Evolutionary conservation across 2,888 invertebrate species (phyloP).

Genomic region (Cosmia pyralina): DNA sequence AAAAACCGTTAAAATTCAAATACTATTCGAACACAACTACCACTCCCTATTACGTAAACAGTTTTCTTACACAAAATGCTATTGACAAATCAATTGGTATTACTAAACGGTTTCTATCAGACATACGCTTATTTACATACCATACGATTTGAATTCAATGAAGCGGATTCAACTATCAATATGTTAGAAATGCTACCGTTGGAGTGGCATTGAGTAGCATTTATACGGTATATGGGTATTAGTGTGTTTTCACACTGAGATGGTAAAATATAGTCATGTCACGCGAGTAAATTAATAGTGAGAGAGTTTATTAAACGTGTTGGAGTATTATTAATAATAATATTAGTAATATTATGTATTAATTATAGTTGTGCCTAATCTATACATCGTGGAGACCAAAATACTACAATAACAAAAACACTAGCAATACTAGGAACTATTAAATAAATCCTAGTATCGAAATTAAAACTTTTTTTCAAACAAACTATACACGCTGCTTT

Average conservation of each 20-base stretch:
- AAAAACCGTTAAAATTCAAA: slow-evolving; percentile 57
- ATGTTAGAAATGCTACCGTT: slow-evolving; percentile 46
- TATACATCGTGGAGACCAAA: too few relatives aligned
- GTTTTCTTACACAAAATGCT: slow-evolving; percentile 55
- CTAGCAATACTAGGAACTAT: too few relatives aligned
- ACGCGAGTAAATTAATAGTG: background rate
- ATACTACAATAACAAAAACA: too few relatives aligned
- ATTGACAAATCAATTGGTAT: slow-evolving; percentile 70
- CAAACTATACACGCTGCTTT: too few relatives aligned
- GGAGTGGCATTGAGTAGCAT: slow-evolving; percentile 34
- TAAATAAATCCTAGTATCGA: too few relatives aligned
- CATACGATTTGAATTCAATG: slow-evolving; percentile 61
- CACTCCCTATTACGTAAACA: slow-evolving; percentile 60
- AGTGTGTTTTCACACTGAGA: background rate
- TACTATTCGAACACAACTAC: slow-evolving; percentile 34
- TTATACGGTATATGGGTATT: slow-evolving; percentile 24
- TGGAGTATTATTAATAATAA: background rate
- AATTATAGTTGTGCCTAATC: background rate
- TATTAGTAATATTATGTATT: background rate
- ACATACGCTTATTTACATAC: slow-evolving; percentile 58
- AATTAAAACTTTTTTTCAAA: too few relatives aligned
- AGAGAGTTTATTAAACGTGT: background rate
- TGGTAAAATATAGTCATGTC: background rate
- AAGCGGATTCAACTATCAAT: slow-evolving; percentile 52
- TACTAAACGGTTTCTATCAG: slow-evolving; percentile 64